Evolutionary conservation across 2,797 vertebrate genomes (phyloP), one percentile per base, ranked within the genome.

Genomic region (Clarias laeviceps): DNA sequence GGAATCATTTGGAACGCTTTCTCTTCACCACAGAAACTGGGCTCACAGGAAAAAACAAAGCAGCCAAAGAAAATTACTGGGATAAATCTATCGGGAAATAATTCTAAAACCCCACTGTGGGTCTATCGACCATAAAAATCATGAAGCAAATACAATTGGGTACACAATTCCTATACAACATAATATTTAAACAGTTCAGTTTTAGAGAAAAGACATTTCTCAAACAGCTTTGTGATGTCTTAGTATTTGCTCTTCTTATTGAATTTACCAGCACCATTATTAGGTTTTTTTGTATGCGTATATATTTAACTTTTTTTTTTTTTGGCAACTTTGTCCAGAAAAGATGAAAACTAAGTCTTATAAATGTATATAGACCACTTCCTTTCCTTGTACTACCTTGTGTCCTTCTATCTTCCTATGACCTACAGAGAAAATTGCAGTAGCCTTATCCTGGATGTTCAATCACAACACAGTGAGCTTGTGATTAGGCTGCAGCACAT

Each of bases 51-150:
- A 84, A 80, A 27, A 74, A 73, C 32, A n/a, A 81, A 70, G 20
- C 91, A 89, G 92, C 90, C 90, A 93, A 85, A 86, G 85, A 83
- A 91, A 89, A 92, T 84, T 78, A 90, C 82, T 80, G 82, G 85
- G 91, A 88, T 88, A 84, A 90, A 91, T 91, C 82, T 84, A 82
- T 88, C 57, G 85, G 88, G 77, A 87, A 89, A 90, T 89, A 88
- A 77, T 91, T 85, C 86, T 82, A 83, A 90, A 89, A 88, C 74
- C 70, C 85, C 70, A 69, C 37, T 82, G 56, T 77, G 57, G 64
- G 32, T 57, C 56, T 77, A 57, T 54, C 40, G 72, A 76, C 69
- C 27, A 64, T 84, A 80, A 73, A 83, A 86, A 85, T 79, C 34
- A 87, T 73, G 76, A 86, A 50, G 27, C 54, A 74, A 15, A 86